phyloP scores from a whole-genome alignment of 2,797 vertebrate genomes.

The Microctenopoma lineatum region DNA sequence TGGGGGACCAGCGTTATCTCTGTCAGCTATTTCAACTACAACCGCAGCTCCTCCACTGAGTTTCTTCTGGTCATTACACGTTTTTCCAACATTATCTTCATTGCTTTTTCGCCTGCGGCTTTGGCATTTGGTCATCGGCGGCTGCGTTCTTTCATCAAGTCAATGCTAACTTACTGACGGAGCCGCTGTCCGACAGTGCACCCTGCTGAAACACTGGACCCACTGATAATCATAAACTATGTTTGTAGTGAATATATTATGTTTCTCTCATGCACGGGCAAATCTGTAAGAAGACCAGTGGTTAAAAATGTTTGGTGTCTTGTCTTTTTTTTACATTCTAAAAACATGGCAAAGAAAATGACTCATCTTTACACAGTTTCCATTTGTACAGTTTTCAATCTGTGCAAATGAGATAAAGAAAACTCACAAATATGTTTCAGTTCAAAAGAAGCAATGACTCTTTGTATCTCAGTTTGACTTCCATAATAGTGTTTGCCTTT shows the following conservation, averaged over 20 bases:
- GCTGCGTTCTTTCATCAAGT: constrained; percentile 77
- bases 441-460: constrained; percentile 1
- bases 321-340: not conserved
- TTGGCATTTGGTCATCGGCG: constrained; percentile 82
- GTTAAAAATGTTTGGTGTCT: not conserved
- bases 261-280: not conserved
- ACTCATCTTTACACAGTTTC: too few species aligned
- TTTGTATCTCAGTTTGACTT: not conserved
- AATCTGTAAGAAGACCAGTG: not conserved
- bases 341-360: not conserved
- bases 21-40: constrained; percentile 87
- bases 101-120: constrained; percentile 82
- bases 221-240: constrained; percentile 3
- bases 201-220: not conserved
- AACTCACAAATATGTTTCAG: not conserved
- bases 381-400: not conserved
- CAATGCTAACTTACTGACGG: constrained; percentile 59
- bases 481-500: not conserved
- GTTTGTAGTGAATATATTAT: not conserved
- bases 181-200: not conserved
- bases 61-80: constrained; percentile 82
- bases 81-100: constrained; percentile 83
- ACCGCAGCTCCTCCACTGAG: constrained; percentile 60
- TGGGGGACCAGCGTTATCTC: constrained; percentile 87
- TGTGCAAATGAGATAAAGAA: not conserved